Conservation (phyloP, 2,797 vertebrate genomes). For the Falco cherrug region DNA sequence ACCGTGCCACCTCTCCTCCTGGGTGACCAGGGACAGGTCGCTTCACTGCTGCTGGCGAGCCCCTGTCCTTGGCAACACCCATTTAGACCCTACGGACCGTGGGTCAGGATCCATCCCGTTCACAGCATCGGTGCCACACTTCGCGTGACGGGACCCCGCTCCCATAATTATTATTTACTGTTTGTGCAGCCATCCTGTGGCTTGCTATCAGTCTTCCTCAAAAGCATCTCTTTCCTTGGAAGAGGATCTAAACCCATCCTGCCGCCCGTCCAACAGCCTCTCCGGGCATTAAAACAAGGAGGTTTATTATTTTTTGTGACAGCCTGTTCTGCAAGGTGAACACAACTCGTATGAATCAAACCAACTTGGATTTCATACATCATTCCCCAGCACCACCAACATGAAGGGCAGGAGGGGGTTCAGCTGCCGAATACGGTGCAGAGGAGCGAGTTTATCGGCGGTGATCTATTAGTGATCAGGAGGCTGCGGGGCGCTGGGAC, state of each 20-base stretch:
- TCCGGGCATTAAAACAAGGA: conserved; percentile 37
- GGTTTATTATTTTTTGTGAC: conserved; percentile 53
- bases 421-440: background rate
- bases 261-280: conserved; percentile 15
- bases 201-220: background rate
- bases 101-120: background rate
- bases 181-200: background rate
- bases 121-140: accelerated
- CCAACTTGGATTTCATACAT: background rate
- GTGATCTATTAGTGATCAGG: background rate
- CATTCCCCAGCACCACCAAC: background rate
- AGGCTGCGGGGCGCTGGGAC: background rate
- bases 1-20: background rate
- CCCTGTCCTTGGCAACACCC: background rate
- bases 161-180: conserved; percentile 16
- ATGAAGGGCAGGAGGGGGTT: background rate
- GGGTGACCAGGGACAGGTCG: background rate
- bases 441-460: background rate
- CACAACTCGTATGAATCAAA: conserved; percentile 15
- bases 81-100: accelerated
- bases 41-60: background rate
- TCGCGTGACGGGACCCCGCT: background rate
- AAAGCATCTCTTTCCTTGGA: conserved; percentile 1
- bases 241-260: conserved; percentile 36
- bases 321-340: conserved; percentile 45